Evolutionary conservation across 1,140 invertebrate genomes (phyloP), one percentile per base, ranked within the genome.

Genomic region (Cephus cinctus): DNA sequence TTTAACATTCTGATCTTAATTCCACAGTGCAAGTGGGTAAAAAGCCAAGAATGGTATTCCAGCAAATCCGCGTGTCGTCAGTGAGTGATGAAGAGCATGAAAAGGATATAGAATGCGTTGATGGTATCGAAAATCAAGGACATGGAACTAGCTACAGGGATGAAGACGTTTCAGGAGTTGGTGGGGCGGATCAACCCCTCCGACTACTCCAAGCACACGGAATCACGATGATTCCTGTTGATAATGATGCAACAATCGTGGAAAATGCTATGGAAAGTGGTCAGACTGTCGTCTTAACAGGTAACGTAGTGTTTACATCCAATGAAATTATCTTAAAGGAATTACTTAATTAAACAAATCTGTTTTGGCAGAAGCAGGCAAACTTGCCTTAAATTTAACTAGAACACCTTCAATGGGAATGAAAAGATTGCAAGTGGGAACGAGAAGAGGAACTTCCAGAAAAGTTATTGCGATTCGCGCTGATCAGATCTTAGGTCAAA

Each of bases 211-310:
- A 90, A 75, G 81, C 83, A 50, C 88, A 92, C 68, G 89, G 89
- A 25, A 90, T 92, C 35, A 86, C 84, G 18, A 87, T 90, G 81
- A 81, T 91, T 52, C 85, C 87, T 25, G 53, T 74, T 4, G 80
- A 81, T 48, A 84, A 89, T 69, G 84, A 87, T 43, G 79, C 80
- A 5, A 86, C 86, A 22, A 83, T 87, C 27, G 82, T 92, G 19
- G 84, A 84, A 42, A 87, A 86, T 42, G 88, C 88, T 8, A 79
- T 92, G 57, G 86, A 90, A 76, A 88, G 83, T 74, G 89, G 90
- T 1, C 83, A 89, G 66, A 86, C 86, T 32, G 81, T 92, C 14
- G 81, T 88, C 42, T 73, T 92, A 35, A 91, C 89, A 56, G 86
- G 86, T 87, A 67, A 50, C 32, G n/a, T 31, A 43, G 47, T 21